phyloP scores from a whole-genome alignment of 2,113 vertebrate species.

The Fregetta grallaria region DNA sequence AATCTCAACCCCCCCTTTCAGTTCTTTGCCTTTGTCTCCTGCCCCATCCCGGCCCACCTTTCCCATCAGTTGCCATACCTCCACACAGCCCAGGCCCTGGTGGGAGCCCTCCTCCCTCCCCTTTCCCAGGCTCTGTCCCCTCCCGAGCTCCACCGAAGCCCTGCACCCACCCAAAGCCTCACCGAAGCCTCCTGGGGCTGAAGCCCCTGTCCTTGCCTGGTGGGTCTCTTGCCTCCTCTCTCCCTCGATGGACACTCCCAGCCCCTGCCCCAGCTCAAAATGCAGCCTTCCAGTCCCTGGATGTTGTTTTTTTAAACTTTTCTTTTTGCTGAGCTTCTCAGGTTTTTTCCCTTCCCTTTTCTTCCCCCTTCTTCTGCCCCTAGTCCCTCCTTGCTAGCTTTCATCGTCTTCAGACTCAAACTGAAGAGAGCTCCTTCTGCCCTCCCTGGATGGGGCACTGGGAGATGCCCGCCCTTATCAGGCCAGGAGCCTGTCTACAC shows the following conservation, averaged over 20 bases:
- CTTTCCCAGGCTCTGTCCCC: not conserved
- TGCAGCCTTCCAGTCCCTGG: not conserved
- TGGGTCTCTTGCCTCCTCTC: not conserved
- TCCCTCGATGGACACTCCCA: rapidly evolving
- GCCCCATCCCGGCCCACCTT: not conserved
- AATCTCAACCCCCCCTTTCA: not conserved
- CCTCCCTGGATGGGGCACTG: not conserved
- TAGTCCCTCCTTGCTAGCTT: not conserved
- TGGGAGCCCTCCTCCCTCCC: not conserved
- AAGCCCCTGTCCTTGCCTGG: not conserved
- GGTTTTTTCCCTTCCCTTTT: not conserved
- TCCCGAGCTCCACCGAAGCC: not conserved
- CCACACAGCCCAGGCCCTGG: rapidly evolving
- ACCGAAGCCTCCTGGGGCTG: not conserved
- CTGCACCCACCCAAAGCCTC: not conserved
- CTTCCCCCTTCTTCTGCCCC: not conserved
- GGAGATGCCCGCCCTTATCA: not conserved
- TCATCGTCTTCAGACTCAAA: not conserved
- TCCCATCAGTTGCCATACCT: not conserved
- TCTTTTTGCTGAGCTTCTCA: not conserved
- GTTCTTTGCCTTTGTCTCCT: not conserved
- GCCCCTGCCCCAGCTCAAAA: rapidly evolving
- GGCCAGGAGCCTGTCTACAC: not conserved
- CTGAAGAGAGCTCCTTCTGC: not conserved
- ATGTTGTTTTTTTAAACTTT: not conserved